Base-by-base conservation (phyloP, 2,888 invertebrate genomes). In the Limnephilus rhombicus region DNA sequence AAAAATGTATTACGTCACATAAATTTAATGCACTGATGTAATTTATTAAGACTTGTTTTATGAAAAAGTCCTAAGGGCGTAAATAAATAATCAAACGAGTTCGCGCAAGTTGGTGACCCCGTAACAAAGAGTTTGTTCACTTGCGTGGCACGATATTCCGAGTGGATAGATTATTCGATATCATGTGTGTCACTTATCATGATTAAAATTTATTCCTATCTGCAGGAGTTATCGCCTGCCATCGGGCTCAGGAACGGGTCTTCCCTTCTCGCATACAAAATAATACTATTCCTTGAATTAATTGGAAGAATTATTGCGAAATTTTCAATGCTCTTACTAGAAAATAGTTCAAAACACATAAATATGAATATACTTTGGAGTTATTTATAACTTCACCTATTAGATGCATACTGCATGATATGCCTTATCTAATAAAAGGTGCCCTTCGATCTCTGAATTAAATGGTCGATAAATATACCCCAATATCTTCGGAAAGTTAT, bases 141-240 rank as follows among this genome's bases (percentile, higher is more conserved):
- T 68, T 68, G 68, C n/a, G 24, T 68, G 24, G 68, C 68, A 68
- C 68, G 68, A 9, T 68, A 24, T 68, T 68, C 68, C 68, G 11
- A 68, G 68, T 68, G n/a, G 68, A 1, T 68, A 68, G 68, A 68
- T 68, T 68, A 68, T 24, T 68, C 68, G 68, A 83, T 37, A 24
- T 83, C 37, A 83, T 37, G 37, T 24, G 83, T 37, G 83, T 83
- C 34, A 34, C 83, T 83, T 37, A 83, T 83, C 83, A 83, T 31
- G 34, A 83, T 83, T 34, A 83, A 83, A 83, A 83, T 83, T 83
- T 83, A 83, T 83, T 83, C 83, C 83, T 24, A 83, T 41, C 41
- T 31, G 9, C 24, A 9, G 37, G 83, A 83, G 24, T 18, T 37
- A 83, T 15, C 9, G 24, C 29, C 82, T 31, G 82, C 34, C 15